These are phyloP conservation scores for Agonopterix subpropinquella DNA, from an alignment of 2,888 invertebrate genomes.

Conservation along the genomic window DNA sequence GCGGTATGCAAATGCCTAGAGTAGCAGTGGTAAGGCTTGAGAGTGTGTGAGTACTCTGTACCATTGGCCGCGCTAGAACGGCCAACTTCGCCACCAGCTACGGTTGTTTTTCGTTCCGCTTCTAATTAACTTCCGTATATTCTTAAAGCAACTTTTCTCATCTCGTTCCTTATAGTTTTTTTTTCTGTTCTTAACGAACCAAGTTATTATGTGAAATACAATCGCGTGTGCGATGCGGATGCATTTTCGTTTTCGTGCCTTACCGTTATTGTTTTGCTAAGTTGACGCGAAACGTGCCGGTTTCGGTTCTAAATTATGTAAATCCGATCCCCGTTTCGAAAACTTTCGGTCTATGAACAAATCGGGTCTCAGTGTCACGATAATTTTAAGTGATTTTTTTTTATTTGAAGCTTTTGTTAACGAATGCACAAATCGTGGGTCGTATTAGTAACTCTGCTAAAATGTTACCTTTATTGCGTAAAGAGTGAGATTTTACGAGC, in stretches of 20 bases:
- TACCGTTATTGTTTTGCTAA: constrained; percentile 47
- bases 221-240: constrained; percentile 55
- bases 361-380: constrained; percentile 55
- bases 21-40: constrained; percentile 54
- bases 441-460: constrained; percentile 56
- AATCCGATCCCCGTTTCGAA: constrained; percentile 38
- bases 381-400: constrained; percentile 55
- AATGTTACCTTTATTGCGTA: constrained; percentile 69
- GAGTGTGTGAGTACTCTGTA: constrained; percentile 67
- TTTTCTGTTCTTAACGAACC: constrained; percentile 44
- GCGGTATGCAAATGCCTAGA: constrained; percentile 75
- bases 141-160: constrained; percentile 74
- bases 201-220: constrained; percentile 59
- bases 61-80: constrained; percentile 75
- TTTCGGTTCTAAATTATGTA: constrained; percentile 44
- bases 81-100: constrained; percentile 76
- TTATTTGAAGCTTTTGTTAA: constrained; percentile 41
- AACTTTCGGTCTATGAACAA: constrained; percentile 29
- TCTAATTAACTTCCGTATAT: constrained; percentile 75
- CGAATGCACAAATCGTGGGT: constrained; percentile 39
- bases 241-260: constrained; percentile 36
- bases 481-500: constrained; percentile 72
- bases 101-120: constrained; percentile 76
- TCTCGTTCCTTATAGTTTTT: constrained; percentile 60
- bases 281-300: constrained; percentile 33